phyloP scores from a whole-genome alignment of 2,113 vertebrate species.

The Myodes glareolus region DNA sequence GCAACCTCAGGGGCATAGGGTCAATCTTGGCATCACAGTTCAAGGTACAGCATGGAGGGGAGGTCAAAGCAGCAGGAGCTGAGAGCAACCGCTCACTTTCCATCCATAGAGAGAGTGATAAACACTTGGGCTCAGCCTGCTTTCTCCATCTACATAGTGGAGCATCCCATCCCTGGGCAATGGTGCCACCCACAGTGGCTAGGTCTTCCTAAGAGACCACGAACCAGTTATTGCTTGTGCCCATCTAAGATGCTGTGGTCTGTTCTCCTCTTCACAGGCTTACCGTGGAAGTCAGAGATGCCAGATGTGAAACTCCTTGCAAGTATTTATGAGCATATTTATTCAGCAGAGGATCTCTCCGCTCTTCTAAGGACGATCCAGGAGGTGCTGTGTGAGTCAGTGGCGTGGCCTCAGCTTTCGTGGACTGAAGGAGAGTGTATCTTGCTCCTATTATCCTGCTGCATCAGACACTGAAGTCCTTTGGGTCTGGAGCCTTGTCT shows the following conservation, averaged over 20 bases:
- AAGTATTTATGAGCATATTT: constrained; percentile 3
- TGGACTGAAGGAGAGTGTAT: neutral
- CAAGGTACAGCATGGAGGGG: neutral
- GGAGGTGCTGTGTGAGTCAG: neutral
- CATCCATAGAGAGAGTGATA: neutral
- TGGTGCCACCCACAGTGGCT: neutral
- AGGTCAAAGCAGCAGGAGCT: neutral
- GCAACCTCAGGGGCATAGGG: too few relatives aligned
- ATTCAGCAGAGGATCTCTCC: neutral
- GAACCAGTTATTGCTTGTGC: neutral
- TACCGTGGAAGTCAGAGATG: constrained; percentile 26
- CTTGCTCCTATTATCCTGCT: neutral
- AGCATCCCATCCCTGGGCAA: neutral
- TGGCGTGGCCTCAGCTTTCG: neutral
- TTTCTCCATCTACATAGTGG: too few relatives aligned
- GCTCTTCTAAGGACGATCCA: neutral
- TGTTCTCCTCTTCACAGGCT: neutral
- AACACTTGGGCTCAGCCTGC: neutral
- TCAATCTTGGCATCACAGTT: neutral
- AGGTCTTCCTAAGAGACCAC: constrained; percentile 20
- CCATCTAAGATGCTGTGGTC: constrained; percentile 11
- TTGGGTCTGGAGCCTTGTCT: neutral
- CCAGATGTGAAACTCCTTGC: neutral
- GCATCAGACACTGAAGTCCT: neutral
- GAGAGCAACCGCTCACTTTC: neutral